These are phyloP conservation scores for Paramormyrops hopkinsi DNA, from an alignment of 2,797 vertebrate species.

Conservation along the genomic window DNA sequence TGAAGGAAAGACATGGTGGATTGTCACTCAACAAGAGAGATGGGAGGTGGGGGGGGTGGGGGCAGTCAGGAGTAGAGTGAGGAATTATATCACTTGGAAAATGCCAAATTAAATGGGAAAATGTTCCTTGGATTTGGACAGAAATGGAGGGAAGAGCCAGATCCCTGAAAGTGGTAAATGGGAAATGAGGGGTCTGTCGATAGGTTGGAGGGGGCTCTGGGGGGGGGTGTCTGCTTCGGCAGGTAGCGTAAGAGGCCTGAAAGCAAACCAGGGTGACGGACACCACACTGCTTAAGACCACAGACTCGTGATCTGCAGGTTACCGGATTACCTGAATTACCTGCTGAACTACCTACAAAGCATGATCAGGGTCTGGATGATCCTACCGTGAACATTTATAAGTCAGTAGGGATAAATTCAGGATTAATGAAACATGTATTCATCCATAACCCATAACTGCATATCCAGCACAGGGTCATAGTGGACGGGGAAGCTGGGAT, in stretches of 20 bases:
- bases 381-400: background rate
- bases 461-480: background rate
- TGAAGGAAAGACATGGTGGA: background rate
- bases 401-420: background rate
- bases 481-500: background rate
- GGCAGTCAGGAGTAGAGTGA: background rate
- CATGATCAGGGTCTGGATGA: background rate
- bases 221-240: background rate
- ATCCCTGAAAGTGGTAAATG: background rate
- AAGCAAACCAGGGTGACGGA: background rate
- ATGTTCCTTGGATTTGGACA: background rate
- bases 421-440: background rate
- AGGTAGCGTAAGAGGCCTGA: background rate
- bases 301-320: background rate
- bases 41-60: background rate
- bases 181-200: background rate
- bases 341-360: background rate
- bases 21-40: background rate
- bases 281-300: background rate
- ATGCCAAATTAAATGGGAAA: background rate
- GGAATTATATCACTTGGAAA: background rate
- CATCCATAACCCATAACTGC: background rate
- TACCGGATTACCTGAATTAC: background rate
- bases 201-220: background rate
- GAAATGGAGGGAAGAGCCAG: background rate